A percentile compares a stretch with the other conserved stretches of the same genome.
phyloP scores from a whole-genome alignment of 2,797 vertebrate species.

The Rhinatrema bivittatum region DNA sequence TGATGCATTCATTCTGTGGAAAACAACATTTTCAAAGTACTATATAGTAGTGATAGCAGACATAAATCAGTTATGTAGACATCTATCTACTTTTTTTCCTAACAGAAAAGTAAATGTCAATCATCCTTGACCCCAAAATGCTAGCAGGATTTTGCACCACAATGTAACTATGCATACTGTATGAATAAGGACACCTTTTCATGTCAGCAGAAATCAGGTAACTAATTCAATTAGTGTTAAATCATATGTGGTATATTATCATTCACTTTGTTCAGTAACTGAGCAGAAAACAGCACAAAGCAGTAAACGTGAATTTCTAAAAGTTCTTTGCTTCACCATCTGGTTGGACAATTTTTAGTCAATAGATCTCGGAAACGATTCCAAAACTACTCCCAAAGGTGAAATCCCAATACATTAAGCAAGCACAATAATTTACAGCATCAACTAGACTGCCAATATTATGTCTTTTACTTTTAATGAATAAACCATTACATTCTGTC shows the following conservation, averaged over 20 bases:
- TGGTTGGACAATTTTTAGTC: not conserved
- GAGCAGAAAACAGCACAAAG: not conserved
- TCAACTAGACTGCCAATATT: not conserved
- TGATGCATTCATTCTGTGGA: no score
- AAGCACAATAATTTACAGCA: constrained; percentile 7
- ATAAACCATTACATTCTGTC: constrained; percentile 6
- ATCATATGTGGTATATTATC: not conserved
- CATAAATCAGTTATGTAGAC: no score
- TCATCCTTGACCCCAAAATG: not conserved
- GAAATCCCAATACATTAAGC: constrained; percentile 2
- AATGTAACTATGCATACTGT: not conserved
- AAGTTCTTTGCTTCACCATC: constrained; percentile 8
- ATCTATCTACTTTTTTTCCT: no score
- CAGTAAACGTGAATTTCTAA: not conserved
- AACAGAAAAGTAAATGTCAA: no score
- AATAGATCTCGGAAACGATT: not conserved
- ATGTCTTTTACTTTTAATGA: constrained; percentile 10
- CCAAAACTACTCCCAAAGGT: not conserved
- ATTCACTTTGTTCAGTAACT: constrained; percentile 8
- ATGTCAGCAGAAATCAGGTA: not conserved
- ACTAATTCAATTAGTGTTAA: not conserved
- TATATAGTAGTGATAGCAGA: no score
- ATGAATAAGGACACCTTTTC: not conserved
- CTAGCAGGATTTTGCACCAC: not conserved
- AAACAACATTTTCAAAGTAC: no score